Evolutionary conservation across 2,888 invertebrate genomes (phyloP).

Genomic region (Saturnia pavonia): DNA sequence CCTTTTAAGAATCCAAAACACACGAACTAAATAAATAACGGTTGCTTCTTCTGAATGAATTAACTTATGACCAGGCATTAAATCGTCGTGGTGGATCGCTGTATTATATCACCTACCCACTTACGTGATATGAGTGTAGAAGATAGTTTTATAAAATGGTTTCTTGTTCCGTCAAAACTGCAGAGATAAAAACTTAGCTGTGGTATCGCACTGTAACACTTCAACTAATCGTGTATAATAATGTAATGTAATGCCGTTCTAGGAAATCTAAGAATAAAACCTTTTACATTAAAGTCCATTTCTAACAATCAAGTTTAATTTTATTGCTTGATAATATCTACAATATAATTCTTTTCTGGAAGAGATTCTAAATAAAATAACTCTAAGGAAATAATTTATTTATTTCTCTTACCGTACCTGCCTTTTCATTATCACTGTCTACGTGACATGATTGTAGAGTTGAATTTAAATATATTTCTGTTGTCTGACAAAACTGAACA

Average conservation of each 20-base stretch:
- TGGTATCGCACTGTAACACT: too few species aligned
- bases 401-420: neutral
- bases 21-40: conserved; percentile 18
- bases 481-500: neutral
- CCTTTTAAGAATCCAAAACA: neutral
- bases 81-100: neutral
- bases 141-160: neutral
- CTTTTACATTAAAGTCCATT: neutral
- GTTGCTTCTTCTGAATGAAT: conserved; percentile 1
- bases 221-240: too few species aligned
- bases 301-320: neutral
- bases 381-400: neutral
- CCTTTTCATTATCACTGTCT: neutral
- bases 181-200: neutral
- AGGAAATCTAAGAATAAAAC: neutral
- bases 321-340: neutral
- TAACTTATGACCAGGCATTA: neutral
- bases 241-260: neutral
- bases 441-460: neutral
- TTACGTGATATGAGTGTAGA: conserved; percentile 4
- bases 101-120: neutral
- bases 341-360: neutral
- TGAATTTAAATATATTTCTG: neutral
- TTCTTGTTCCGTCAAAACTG: conserved; percentile 1
- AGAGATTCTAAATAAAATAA: conserved; percentile 1